Percentiles rank a stretch among this genome's conserved stretches.
These are phyloP conservation scores for Gobius niger DNA, from an alignment of 2,113 vertebrate species.

Conservation along the genomic window DNA sequence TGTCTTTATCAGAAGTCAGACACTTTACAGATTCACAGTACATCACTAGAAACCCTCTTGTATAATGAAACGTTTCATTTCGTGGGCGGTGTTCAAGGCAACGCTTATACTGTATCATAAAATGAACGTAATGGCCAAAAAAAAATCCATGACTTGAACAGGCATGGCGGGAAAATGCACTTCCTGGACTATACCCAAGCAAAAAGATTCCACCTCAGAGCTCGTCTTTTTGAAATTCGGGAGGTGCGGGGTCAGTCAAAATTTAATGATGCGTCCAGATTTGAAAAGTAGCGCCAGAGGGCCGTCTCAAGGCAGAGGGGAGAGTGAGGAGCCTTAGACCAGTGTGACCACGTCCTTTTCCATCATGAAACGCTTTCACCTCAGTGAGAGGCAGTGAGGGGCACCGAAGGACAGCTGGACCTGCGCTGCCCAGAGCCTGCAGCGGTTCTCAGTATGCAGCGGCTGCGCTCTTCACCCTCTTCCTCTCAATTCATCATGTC, in stretches of 20 bases:
- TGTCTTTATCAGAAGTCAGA: too few species aligned
- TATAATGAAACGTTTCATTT: too few species aligned
- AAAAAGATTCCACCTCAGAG: neutral
- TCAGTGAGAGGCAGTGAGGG: neutral
- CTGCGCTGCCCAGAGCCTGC: neutral
- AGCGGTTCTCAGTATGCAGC: slow-evolving; percentile 4
- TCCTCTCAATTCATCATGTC: slow-evolving; percentile 7
- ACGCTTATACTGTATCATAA: too few species aligned
- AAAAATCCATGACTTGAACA: too few species aligned
- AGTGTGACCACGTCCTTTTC: neutral
- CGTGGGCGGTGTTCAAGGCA: too few species aligned
- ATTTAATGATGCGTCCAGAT: slow-evolving; percentile 1
- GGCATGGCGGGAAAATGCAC: too few species aligned
- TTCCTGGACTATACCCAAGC: too few species aligned
- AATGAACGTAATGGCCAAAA: too few species aligned
- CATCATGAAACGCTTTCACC: neutral
- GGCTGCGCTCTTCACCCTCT: slow-evolving; percentile 3
- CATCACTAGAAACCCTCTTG: too few species aligned
- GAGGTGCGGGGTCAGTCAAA: neutral
- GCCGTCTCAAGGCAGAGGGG: neutral
- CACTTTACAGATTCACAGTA: too few species aligned
- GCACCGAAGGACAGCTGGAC: slow-evolving; percentile 5
- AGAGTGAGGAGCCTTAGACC: neutral
- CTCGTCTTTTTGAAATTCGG: neutral
- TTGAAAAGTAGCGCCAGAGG: slow-evolving; percentile 1